These are phyloP conservation scores for Rambutsinella grinnellia DNA, from an alignment of 2,888 invertebrate genomes.

Conservation along the genomic window DNA sequence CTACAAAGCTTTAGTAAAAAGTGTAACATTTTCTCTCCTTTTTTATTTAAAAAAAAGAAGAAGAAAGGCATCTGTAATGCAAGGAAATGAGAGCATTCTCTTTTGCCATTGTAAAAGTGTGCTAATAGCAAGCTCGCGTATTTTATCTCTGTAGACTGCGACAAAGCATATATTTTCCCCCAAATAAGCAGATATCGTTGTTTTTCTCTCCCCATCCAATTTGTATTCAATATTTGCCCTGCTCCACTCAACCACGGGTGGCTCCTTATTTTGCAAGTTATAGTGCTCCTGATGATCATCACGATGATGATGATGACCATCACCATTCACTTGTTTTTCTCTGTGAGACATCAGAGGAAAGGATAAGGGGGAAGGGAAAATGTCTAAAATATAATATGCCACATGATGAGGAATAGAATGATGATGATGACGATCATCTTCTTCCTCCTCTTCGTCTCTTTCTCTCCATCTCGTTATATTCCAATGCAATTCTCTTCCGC, in stretches of 20 bases:
- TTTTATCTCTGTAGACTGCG: too few species aligned
- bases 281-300: neutral
- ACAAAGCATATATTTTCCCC: too few species aligned
- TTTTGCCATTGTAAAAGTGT: too few species aligned
- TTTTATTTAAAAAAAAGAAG: too few species aligned
- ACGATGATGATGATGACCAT: neutral
- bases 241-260: neutral
- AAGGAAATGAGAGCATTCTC: too few species aligned
- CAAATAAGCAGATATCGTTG: too few species aligned
- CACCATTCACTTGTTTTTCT: constrained; percentile 1
- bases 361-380: neutral
- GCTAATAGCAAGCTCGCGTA: too few species aligned
- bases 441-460: neutral
- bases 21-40: too few species aligned
- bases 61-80: too few species aligned
- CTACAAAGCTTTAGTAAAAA: too few species aligned
- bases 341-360: neutral
- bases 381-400: neutral
- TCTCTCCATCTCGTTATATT: constrained; percentile 45
- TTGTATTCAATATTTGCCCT: neutral
- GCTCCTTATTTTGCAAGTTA: neutral
- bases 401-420: neutral
- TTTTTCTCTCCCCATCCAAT: neutral
- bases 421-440: neutral
- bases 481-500: constrained; percentile 53